A percentile compares a stretch with the other conserved stretches of the same genome.
These are phyloP conservation scores for Ibidorhyncha struthersii DNA, from an alignment of 2,113 vertebrate genomes.

Conservation along the genomic window DNA sequence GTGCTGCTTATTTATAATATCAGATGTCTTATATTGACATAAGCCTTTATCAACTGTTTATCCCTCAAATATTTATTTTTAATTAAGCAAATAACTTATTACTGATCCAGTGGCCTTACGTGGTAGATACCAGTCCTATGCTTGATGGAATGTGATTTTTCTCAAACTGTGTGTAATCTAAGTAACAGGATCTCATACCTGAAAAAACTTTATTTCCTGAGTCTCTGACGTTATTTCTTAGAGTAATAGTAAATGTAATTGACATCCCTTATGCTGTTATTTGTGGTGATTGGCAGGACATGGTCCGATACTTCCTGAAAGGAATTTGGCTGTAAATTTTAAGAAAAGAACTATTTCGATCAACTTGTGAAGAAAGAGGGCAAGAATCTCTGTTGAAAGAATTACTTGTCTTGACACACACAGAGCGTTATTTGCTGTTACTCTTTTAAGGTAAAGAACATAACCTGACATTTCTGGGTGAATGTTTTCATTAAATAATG, in stretches of 20 bases:
- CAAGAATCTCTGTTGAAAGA: background rate
- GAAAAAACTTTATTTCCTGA: background rate
- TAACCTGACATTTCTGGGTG: background rate
- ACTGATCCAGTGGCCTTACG: background rate
- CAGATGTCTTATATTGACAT: background rate
- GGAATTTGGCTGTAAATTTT: background rate
- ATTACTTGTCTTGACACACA: background rate
- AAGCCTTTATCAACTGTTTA: background rate
- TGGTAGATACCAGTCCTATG: background rate
- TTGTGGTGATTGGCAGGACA: background rate
- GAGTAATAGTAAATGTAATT: background rate
- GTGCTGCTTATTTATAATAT: background rate
- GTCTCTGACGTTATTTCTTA: background rate
- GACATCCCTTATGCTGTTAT: rapidly evolving
- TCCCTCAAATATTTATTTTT: background rate
- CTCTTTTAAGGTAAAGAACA: background rate
- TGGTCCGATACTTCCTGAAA: background rate
- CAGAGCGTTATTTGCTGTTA: background rate
- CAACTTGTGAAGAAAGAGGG: background rate
- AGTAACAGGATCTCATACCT: background rate
- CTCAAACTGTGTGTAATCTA: background rate
- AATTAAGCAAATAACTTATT: background rate
- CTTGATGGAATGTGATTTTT: background rate
- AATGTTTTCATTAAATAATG: background rate
- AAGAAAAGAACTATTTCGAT: background rate